These are phyloP conservation scores for Cathartes aura DNA, from an alignment of 2,113 vertebrate genomes.

Conservation along the genomic window DNA sequence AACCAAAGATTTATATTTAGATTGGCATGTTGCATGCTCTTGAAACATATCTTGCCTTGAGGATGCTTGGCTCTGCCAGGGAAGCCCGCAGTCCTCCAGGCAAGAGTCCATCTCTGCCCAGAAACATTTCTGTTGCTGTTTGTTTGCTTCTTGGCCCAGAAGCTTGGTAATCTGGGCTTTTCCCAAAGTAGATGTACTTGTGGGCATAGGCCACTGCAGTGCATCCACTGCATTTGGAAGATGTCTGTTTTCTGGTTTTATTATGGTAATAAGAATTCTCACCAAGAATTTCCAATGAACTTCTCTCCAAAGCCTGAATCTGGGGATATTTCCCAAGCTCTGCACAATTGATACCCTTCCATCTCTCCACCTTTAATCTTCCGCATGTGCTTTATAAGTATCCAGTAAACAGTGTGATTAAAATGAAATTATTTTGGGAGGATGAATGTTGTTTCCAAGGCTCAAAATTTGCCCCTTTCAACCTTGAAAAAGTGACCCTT, in stretches of 20 bases:
- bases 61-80: background rate
- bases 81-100: background rate
- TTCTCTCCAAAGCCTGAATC: background rate
- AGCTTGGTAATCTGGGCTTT: background rate
- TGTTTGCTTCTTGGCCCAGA: constrained; percentile 2
- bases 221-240: background rate
- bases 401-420: background rate
- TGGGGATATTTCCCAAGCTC: background rate
- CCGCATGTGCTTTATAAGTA: background rate
- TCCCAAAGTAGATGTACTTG: constrained; percentile 12
- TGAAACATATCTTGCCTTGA: background rate
- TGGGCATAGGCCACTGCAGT: background rate
- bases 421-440: background rate
- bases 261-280: constrained; percentile 5
- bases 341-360: background rate
- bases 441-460: background rate
- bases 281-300: background rate
- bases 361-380: background rate
- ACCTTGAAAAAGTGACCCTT: background rate
- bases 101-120: background rate
- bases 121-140: background rate
- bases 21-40: background rate
- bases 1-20: background rate
- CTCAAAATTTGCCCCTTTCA: background rate
- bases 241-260: background rate